Evolutionary conservation across 2,888 invertebrate genomes (phyloP).

Genomic region (Protonemura montana): DNA sequence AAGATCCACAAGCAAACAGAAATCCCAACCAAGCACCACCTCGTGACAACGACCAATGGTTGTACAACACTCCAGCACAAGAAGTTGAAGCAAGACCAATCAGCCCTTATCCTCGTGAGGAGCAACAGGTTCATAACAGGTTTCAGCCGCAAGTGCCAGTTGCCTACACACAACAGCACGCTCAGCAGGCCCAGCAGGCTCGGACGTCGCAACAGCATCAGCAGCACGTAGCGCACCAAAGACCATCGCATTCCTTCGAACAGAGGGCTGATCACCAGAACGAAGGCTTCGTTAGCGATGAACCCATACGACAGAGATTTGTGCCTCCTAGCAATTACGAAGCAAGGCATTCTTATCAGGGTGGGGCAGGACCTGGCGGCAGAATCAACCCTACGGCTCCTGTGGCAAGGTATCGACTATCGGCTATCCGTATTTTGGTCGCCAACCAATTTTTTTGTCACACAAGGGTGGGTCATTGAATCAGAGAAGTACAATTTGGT

Average conservation of each 20-base stretch:
- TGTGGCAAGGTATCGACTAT: not conserved
- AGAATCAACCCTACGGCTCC: not conserved
- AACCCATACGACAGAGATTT: not conserved
- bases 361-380: not conserved
- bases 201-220: not conserved
- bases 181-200: not conserved
- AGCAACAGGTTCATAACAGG: not conserved
- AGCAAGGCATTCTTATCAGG: not conserved
- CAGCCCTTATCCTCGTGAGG: not conserved
- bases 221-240: not conserved
- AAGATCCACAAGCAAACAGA: not conserved
- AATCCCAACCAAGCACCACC: not conserved
- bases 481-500: too few species aligned
- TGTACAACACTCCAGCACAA: not conserved
- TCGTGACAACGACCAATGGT: not conserved
- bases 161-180: not conserved
- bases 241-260: not conserved
- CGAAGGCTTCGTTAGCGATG: conserved; percentile 4
- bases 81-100: not conserved
- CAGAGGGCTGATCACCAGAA: not conserved
- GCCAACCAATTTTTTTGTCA: too few species aligned
- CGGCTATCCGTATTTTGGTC: too few species aligned
- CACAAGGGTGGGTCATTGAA: too few species aligned
- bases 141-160: not conserved
- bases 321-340: not conserved